A percentile compares a stretch with the other conserved stretches of the same genome.
Evolutionary conservation across 2,797 vertebrate species (phyloP).

Genomic region (Myripristis murdjan): DNA sequence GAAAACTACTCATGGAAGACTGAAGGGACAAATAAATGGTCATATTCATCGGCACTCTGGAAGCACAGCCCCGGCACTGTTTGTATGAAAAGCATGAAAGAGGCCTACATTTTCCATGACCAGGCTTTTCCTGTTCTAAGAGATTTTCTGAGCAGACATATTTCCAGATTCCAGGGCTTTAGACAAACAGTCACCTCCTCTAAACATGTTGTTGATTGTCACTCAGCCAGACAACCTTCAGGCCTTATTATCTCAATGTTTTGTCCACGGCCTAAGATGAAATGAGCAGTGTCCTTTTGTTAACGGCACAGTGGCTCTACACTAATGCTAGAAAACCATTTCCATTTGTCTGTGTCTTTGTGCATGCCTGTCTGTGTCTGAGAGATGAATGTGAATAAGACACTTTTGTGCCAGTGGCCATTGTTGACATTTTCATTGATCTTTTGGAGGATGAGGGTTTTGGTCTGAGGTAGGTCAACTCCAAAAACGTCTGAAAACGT

Average conservation of each 20-base stretch:
- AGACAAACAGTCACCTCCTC: constrained; percentile 3
- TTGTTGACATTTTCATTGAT: constrained; percentile 3
- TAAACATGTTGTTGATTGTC: constrained; percentile 26
- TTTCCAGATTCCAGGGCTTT: constrained; percentile 15
- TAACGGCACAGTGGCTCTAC: constrained; percentile 19
- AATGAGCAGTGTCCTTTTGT: constrained; percentile 29
- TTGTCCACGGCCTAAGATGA: constrained; percentile 17
- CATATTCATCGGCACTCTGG: background rate
- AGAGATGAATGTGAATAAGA: background rate
- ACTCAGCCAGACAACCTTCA: constrained; percentile 27
- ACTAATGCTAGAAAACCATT: constrained; percentile 8
- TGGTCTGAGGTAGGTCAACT: constrained; percentile 4
- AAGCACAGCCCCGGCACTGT: constrained; percentile 19
- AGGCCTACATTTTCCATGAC: constrained; percentile 27
- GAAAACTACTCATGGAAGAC: constrained; percentile 7
- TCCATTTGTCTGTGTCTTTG: background rate
- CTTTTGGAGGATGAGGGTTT: background rate
- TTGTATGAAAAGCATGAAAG: constrained; percentile 35
- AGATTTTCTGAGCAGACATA: constrained; percentile 6
- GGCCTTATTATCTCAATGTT: constrained; percentile 42
- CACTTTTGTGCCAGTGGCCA: background rate
- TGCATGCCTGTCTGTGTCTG: background rate
- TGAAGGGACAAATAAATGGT: constrained; percentile 1
- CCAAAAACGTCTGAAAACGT: constrained; percentile 51
- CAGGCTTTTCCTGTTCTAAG: constrained; percentile 31